Percentiles rank a stretch among this genome's conserved stretches.
phyloP scores from a whole-genome alignment of 2,113 vertebrate genomes.

The Actenoides lindsayi region DNA sequence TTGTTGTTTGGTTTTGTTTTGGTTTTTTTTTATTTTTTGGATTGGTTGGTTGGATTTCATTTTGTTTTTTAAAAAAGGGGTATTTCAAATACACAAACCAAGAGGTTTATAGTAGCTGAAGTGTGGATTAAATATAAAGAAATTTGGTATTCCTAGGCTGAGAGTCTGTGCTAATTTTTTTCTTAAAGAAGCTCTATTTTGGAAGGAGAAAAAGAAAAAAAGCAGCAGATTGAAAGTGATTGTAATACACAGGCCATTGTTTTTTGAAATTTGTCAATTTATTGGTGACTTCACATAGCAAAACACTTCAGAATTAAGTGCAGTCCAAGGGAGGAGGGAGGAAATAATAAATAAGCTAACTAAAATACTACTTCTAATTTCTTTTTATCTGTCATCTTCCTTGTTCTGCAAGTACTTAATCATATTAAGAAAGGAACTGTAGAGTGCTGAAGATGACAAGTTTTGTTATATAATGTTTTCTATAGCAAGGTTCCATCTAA shows the following conservation, averaged over 20 bases:
- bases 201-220: accelerated
- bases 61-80: accelerated
- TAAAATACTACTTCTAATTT: neutral
- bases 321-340: neutral
- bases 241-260: neutral
- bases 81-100: neutral
- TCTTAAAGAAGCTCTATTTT: neutral
- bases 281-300: neutral
- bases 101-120: neutral
- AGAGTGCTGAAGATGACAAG: neutral
- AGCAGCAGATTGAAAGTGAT: neutral
- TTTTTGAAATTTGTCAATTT: neutral
- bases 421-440: neutral
- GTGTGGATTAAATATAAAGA: neutral
- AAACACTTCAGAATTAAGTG: neutral
- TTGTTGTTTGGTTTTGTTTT: neutral
- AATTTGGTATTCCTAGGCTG: neutral
- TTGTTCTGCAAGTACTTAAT: neutral
- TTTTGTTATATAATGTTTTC: neutral
- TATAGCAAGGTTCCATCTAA: neutral
- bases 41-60: neutral
- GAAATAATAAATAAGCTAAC: neutral
- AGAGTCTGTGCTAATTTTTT: neutral
- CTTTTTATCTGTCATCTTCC: neutral
- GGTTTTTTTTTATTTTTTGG: too few relatives aligned